Percentiles rank a stretch among this genome's conserved stretches.
phyloP scores from a whole-genome alignment of 2,797 vertebrate species.

The Sternarchorhynchus goeldii region DNA sequence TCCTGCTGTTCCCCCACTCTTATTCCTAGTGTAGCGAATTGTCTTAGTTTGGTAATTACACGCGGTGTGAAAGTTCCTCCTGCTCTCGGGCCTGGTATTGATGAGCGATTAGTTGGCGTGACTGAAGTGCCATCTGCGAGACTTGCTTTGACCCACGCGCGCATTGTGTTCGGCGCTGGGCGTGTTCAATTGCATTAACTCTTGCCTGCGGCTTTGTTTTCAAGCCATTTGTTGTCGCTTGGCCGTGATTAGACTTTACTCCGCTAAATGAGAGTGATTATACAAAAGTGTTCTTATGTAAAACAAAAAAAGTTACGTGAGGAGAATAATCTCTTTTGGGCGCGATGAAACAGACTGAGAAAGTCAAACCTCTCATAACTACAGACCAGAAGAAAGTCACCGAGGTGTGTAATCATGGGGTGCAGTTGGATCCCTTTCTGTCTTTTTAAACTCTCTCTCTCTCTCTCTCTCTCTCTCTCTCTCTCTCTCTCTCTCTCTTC shows the following conservation, averaged over 20 bases:
- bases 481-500: conserved; percentile 12
- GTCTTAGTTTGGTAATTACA: conserved; percentile 2
- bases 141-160: conserved; percentile 35
- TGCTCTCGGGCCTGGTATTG: conserved; percentile 9
- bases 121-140: conserved; percentile 31
- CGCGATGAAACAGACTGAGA: too few species aligned
- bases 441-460: neutral
- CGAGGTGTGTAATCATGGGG: neutral
- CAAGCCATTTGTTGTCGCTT: neutral
- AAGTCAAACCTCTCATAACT: too few species aligned
- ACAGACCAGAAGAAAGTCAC: too few species aligned
- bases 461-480: neutral
- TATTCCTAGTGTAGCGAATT: neutral
- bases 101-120: conserved; percentile 40
- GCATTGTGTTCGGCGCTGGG: conserved; percentile 43
- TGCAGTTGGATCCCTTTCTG: conserved; percentile 1
- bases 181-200: conserved; percentile 44
- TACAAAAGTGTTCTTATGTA: neutral
- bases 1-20: neutral
- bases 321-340: neutral
- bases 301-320: neutral
- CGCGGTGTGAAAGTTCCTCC: conserved; percentile 2
- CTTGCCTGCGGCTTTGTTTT: conserved; percentile 30
- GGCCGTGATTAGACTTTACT: neutral
- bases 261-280: neutral